Evolutionary conservation across 1,140 invertebrate species (phyloP), one percentile per base, ranked within the genome.

Genomic region (Sycobia sp.): DNA sequence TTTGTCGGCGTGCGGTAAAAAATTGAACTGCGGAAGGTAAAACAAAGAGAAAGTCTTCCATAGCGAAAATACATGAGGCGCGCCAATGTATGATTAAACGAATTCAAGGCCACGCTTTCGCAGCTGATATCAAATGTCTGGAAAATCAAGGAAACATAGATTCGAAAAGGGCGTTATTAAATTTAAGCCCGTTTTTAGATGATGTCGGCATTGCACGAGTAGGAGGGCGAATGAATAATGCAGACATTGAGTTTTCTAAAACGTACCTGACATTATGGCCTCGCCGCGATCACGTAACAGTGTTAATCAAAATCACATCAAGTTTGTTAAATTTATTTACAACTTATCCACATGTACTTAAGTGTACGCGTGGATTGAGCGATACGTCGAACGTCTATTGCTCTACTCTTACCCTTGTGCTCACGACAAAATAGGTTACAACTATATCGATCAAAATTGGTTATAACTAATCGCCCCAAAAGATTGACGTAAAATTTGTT

Each of bases 181-280:
- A 5, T 29, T 47, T 65, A 20, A 49, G 50, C n/a, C 63, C 63
- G 38, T 27, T 69, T 34, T 20, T 66, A 4, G 58, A 66, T 25
- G 27, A 50, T n/a, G n/a, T 54, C 2, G 64, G 67, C 3, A 11
- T 69, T n/a, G 20, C 61, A 25, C 55, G 64, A 9, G 64, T 69
- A 46, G 61, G 64, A 18, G 59, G 59, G 18, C 58, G 55, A 23
- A 49, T 68, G 13, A 32, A 36, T 32, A 60, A 57, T n/a, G 34
- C 50, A 0, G 16, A 61, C 2, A 11, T 69, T 5, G 56, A 57
- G 3, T 58, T 62, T 22, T 25, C 51, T 18, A 27, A 61, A 56
- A 59, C 63, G 20, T 54, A 69, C 20, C 64, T 47, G 2, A 71
- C 76, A 8, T 39, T 82, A 22, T 62, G 79, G n/a, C 71, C 73